Evolutionary conservation across 2,888 invertebrate genomes (phyloP).

Genomic region (Noctua comes): DNA sequence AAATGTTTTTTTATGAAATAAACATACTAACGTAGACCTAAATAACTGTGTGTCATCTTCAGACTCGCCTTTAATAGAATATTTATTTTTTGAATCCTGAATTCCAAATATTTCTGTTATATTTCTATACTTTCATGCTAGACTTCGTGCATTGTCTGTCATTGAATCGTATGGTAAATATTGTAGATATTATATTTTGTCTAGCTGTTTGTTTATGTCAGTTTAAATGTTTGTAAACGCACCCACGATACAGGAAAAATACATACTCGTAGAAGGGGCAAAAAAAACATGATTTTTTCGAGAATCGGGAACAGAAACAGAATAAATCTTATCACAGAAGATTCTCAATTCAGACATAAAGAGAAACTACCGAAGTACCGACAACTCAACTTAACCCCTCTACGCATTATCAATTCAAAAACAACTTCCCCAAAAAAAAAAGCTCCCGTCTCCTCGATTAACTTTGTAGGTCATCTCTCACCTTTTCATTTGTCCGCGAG

Average conservation of each 20-base stretch:
- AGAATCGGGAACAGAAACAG: not conserved
- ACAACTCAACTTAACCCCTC: not conserved
- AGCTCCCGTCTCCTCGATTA: conserved; percentile 17
- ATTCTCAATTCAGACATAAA: not conserved
- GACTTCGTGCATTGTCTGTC: not conserved
- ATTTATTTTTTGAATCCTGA: not conserved
- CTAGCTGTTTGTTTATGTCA: not conserved
- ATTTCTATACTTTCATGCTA: not conserved
- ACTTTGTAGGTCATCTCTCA: conserved; percentile 41
- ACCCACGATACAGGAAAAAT: not conserved
- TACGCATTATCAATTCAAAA: not conserved
- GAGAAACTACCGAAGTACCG: not conserved
- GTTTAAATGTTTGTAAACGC: too few species aligned
- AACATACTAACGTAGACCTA: not conserved
- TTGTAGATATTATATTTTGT: not conserved
- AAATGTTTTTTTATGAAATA: not conserved
- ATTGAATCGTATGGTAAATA: not conserved
- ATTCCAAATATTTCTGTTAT: not conserved
- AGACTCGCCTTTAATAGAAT: not conserved
- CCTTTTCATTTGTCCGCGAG: conserved; percentile 49
- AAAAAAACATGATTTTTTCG: not conserved
- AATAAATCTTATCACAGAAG: not conserved
- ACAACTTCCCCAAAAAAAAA: conserved; percentile 10
- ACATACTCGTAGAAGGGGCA: not conserved
- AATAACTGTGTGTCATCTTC: conserved; percentile 14